A percentile compares a stretch with the other conserved stretches of the same genome.
phyloP scores from a whole-genome alignment of 2,113 vertebrate species.

The Tilapia sparmanii region DNA sequence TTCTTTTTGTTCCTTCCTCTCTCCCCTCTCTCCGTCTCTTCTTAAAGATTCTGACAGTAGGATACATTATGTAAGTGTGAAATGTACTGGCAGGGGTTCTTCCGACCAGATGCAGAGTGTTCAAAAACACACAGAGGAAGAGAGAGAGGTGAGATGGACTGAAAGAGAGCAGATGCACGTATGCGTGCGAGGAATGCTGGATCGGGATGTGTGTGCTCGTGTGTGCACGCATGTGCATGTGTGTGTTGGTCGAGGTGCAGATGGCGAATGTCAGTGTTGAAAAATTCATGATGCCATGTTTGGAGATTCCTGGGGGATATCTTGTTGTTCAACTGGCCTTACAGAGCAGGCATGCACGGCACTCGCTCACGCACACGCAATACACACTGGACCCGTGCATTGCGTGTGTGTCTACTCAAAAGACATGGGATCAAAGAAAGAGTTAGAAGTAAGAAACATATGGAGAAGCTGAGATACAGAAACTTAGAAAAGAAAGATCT shows the following conservation, averaged over 20 bases:
- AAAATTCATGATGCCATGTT: slow-evolving; percentile 73
- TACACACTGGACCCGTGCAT: not conserved
- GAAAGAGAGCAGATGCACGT: slow-evolving; percentile 44
- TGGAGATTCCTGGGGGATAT: slow-evolving; percentile 65
- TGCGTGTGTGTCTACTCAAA: not conserved
- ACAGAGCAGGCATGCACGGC: slow-evolving; percentile 38
- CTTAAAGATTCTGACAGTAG: slow-evolving; percentile 26
- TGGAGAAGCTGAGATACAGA: not conserved
- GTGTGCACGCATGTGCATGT: not conserved
- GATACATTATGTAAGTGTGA: slow-evolving; percentile 52
- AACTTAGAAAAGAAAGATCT: not conserved
- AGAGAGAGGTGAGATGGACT: slow-evolving; percentile 33
- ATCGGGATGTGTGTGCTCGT: not conserved
- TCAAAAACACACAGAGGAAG: slow-evolving; percentile 17
- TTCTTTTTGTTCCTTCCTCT: too few relatives aligned
- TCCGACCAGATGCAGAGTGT: slow-evolving; percentile 38
- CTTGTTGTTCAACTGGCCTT: slow-evolving; percentile 61
- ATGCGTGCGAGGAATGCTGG: slow-evolving; percentile 26
- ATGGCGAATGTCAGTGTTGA: slow-evolving; percentile 65
- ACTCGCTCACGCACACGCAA: not conserved
- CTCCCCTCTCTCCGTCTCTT: not conserved
- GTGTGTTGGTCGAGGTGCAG: slow-evolving; percentile 53
- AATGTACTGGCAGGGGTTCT: slow-evolving; percentile 38
- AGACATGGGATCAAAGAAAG: slow-evolving; percentile 4
- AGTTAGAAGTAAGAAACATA: not conserved